Evolutionary conservation across 2,113 vertebrate species (phyloP), one percentile per base, ranked within the genome.

Genomic region (Pimephales promelas): DNA sequence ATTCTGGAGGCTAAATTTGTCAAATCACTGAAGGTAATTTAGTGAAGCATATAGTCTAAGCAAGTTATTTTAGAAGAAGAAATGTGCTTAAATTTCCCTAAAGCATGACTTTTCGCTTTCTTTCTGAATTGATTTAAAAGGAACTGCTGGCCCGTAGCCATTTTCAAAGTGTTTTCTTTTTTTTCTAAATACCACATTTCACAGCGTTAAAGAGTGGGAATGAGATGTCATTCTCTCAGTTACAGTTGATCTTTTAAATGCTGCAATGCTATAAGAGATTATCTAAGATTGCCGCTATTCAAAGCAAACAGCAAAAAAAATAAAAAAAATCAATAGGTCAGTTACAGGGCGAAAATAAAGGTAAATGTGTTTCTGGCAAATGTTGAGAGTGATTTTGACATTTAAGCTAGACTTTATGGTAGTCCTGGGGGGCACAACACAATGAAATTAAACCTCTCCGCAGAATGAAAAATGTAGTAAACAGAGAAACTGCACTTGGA

Each of bases 331-430:
- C 79, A 81, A 81, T 81, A 24, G 62, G 13, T 34, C 79, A n/a
- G 47, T 56, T 81, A 52, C 47, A 81, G 47, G 64, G 62, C 13
- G 22, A 36, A 47, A 70, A 70, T 26, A 31, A 81, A 64, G 78
- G 78, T 80, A 80, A 68, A 70, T 81, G 62, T 54, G 62, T 70
- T 81, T 81, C 79, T 81, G 79, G 62, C 79, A 56, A 70, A 81
- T 70, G 64, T 36, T 81, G 64, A 9, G 31, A 81, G 28, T 40
- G 79, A 70, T 70, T 81, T 36, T 81, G 79, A 81, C 79, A 70
- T 81, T 70, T 81, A 20, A 70, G 79, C 45, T 81, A 54, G 31
- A 56, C 28, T 7, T 77, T 66, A 66, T 26, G 79, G 45, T 24
- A 47, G 28, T 77, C 64, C 79, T 68, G 5, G 22, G 64, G 62